Evolutionary conservation across 2,113 vertebrate species (phyloP).

Genomic region (Cichladusa arquata): DNA sequence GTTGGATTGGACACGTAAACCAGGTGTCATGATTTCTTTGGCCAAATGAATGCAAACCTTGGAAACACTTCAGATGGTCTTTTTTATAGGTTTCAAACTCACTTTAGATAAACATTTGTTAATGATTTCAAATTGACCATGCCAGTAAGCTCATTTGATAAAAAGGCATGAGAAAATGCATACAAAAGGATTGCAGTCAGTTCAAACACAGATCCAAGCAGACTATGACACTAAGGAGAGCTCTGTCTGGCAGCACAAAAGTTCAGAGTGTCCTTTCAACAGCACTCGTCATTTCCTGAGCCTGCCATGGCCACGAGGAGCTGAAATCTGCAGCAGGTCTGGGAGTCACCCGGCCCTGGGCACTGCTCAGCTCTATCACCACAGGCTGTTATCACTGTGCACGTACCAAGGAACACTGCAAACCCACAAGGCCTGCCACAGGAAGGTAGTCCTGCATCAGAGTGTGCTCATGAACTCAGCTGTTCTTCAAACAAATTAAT

Average conservation of each 20-base stretch:
- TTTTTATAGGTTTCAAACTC: constrained; percentile 12
- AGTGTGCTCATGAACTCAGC: neutral
- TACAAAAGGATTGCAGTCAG: neutral
- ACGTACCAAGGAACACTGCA: neutral
- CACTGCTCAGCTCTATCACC: neutral
- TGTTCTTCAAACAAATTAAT: neutral
- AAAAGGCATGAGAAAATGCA: neutral
- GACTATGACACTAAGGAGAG: neutral
- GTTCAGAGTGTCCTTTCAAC: neutral
- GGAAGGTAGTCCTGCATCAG: neutral
- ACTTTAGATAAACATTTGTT: neutral
- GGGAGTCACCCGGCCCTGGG: neutral
- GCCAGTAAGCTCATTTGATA: neutral
- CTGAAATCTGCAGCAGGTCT: neutral
- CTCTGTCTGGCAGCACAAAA: neutral
- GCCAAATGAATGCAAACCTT: neutral
- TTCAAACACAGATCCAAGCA: neutral
- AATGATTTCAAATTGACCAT: neutral
- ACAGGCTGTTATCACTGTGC: neutral
- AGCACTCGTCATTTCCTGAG: neutral
- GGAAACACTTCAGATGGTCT: neutral
- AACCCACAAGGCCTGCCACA: neutral
- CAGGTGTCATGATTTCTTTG: neutral
- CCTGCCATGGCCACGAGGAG: neutral
- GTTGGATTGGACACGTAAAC: neutral